phyloP scores from a whole-genome alignment of 2,797 vertebrate genomes.

The Malurus splendens region DNA sequence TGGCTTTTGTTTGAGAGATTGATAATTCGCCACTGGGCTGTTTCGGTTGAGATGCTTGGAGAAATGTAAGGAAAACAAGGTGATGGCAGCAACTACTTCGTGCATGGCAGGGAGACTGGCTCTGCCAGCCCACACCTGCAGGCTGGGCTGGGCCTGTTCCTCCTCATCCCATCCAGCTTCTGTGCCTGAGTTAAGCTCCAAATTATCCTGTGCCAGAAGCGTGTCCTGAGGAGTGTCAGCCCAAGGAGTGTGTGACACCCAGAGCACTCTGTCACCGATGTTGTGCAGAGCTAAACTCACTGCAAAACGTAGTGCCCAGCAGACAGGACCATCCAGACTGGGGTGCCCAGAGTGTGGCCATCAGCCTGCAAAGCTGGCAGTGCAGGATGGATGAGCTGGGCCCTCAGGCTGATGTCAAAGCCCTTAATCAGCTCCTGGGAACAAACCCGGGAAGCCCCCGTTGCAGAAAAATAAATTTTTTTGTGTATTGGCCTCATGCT shows the following conservation, averaged over 20 bases:
- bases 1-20: neutral
- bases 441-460: neutral
- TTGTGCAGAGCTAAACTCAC: rapidly evolving
- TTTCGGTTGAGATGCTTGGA: neutral
- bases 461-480: neutral
- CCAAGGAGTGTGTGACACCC: neutral
- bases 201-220: neutral
- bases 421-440: neutral
- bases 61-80: neutral
- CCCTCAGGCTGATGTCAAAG: neutral
- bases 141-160: neutral
- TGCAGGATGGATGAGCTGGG: neutral
- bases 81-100: neutral
- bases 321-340: neutral
- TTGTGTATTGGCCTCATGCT: neutral
- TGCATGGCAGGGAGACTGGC: rapidly evolving
- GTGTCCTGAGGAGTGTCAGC: neutral
- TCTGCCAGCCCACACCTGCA: neutral
- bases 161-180: neutral
- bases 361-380: neutral
- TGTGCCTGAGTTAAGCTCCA: neutral
- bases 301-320: rapidly evolving
- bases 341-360: neutral
- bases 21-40: neutral
- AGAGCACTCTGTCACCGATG: rapidly evolving